phyloP scores from a whole-genome alignment of 2,113 vertebrate species.

The Oncorhynchus masou region DNA sequence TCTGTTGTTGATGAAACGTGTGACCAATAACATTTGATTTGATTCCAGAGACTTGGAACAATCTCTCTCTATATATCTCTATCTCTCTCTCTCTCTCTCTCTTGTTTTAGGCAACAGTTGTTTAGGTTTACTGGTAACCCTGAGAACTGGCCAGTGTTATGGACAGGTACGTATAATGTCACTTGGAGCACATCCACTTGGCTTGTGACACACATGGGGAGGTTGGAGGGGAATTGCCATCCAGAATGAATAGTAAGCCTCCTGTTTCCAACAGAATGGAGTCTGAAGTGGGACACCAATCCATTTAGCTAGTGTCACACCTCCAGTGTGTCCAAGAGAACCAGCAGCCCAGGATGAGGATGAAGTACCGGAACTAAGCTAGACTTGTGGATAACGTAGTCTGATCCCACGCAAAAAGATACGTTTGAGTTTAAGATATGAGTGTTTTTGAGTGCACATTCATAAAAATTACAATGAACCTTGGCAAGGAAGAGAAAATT shows the following conservation, averaged over 20 bases:
- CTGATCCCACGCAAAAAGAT: neutral
- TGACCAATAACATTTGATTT: too few relatives aligned
- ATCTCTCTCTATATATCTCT: too few relatives aligned
- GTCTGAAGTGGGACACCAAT: slow-evolving; percentile 1
- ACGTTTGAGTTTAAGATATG: neutral
- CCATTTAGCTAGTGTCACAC: neutral
- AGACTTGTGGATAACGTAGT: neutral
- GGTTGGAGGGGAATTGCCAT: slow-evolving; percentile 14
- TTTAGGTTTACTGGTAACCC: slow-evolving; percentile 37
- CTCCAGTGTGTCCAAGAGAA: neutral
- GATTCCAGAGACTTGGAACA: too few relatives aligned
- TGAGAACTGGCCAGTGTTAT: slow-evolving; percentile 42
- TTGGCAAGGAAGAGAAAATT: neutral
- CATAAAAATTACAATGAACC: too few relatives aligned
- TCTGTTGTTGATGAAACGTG: too few relatives aligned
- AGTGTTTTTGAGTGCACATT: neutral
- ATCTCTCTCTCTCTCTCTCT: too few relatives aligned
- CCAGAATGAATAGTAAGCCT: slow-evolving; percentile 5
- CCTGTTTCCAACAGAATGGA: neutral
- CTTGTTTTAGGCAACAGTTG: slow-evolving; percentile 34
- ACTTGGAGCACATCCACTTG: slow-evolving; percentile 46
- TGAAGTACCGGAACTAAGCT: neutral
- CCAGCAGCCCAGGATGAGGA: neutral
- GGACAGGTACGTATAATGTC: slow-evolving; percentile 36
- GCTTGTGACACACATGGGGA: slow-evolving; percentile 13